Base-by-base conservation (phyloP, 2,797 vertebrate genomes). In the Emys orbicularis region DNA sequence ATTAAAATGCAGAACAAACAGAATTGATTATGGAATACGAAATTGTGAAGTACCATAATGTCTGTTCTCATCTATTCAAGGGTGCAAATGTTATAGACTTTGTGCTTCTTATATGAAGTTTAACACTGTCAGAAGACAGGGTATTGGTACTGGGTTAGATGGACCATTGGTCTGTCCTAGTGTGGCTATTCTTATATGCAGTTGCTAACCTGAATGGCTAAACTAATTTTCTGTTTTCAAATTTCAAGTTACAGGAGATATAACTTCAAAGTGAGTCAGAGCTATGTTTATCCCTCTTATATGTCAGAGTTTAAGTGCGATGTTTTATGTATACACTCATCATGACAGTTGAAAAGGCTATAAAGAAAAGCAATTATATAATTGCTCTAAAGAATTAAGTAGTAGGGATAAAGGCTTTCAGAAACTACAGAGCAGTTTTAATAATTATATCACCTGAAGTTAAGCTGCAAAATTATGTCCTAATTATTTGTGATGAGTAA, bases 301-400 rank as follows among this genome's bases (percentile, higher is more conserved):
- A 96, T 98, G 98, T 98, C 97, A 98, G 94, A 98, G 97, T 98
- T 98, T 98, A 98, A 98, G 96, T 98, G 92, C 96, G 96, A 84
- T 98, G 97, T 98, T 98, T 98, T 98, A 97, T 98, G 93, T 98
- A 98, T 98, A 98, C 96, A 98, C 94, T 98, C 97, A 97, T 98
- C 96, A 94, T 97, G 97, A 98, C 98, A 98, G 98, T 98, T 98
- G 98, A 98, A 98, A 98, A 98, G 97, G 93, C 97, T 96, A 61
- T 97, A 97, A 97, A 98, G 97, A 97, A 98, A 98, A 98, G 96
- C 98, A 98, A 96, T 98, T 98, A 98, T 96, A 96, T 97, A 98
- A 98, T 98, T 98, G 97, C 98, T 98, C 98, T 97, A 97, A 97
- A 97, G 97, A 98, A 97, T 96, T 95, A 97, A 98, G 97, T 97